phyloP scores from a whole-genome alignment of 2,797 vertebrate genomes.

The Mormyrops boulengeri region DNA sequence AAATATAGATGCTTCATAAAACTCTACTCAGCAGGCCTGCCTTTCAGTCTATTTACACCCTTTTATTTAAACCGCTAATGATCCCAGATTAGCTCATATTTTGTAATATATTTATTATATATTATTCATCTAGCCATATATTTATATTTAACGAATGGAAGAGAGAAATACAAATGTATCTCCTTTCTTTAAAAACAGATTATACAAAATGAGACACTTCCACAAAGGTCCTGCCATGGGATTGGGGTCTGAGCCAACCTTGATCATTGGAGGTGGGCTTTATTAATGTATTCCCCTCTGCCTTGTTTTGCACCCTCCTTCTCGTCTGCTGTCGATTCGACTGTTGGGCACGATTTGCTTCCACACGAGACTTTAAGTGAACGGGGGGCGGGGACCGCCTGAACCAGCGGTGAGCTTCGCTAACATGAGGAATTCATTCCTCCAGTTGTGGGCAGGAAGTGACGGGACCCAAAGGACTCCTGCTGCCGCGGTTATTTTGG shows the following conservation, averaged over 20 bases:
- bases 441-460: slow-evolving; percentile 39
- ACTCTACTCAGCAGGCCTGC: neutral
- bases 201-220: neutral
- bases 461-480: slow-evolving; percentile 39
- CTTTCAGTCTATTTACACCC: neutral
- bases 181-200: neutral
- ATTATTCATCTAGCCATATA: neutral
- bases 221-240: neutral
- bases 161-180: neutral
- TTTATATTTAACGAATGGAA: neutral
- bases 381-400: neutral
- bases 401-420: slow-evolving; percentile 34
- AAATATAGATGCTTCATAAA: neutral
- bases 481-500: slow-evolving; percentile 41
- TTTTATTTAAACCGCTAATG: neutral
- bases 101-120: neutral
- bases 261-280: neutral
- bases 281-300: neutral
- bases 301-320: neutral
- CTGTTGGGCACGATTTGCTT: neutral
- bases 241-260: neutral
- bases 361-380: neutral
- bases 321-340: neutral
- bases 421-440: slow-evolving; percentile 48
- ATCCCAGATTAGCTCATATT: neutral